A percentile compares a stretch with the other conserved stretches of the same genome.
These are phyloP conservation scores for Frieseomelitta varia DNA, from an alignment of 1,140 invertebrate species.

Conservation along the genomic window DNA sequence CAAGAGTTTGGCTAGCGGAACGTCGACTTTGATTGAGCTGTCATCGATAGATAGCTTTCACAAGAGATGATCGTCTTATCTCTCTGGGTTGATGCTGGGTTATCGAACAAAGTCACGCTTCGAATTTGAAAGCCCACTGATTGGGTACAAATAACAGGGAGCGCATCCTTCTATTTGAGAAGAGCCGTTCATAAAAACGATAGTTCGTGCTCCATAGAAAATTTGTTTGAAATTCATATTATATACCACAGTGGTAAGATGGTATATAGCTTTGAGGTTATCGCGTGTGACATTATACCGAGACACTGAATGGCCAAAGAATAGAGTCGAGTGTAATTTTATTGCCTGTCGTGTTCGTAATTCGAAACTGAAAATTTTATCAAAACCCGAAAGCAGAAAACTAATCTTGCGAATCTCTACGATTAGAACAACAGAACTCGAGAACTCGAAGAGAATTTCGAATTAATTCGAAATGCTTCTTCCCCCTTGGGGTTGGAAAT, in stretches of 20 bases:
- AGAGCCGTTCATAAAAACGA: background rate
- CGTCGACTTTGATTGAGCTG: background rate
- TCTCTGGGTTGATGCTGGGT: background rate
- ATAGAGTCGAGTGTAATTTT: too few relatives aligned
- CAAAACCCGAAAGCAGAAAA: too few relatives aligned
- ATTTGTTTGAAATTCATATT: constrained; percentile 27
- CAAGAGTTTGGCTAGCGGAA: background rate
- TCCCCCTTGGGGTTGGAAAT: too few relatives aligned
- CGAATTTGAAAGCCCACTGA: background rate
- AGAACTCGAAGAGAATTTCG: too few relatives aligned
- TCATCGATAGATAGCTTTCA: background rate
- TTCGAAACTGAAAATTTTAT: too few relatives aligned
- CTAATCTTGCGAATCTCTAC: too few relatives aligned
- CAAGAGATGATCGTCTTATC: background rate
- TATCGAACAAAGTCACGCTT: background rate
- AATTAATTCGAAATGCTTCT: too few relatives aligned
- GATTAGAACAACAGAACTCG: too few relatives aligned
- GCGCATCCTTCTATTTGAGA: background rate
- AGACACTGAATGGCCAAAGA: too few relatives aligned
- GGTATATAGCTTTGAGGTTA: background rate
- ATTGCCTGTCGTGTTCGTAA: too few relatives aligned
- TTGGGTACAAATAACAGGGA: background rate
- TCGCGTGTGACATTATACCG: background rate
- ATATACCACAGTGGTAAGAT: background rate
- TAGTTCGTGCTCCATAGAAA: background rate